Percentiles rank a stretch among this genome's conserved stretches.
phyloP scores from a whole-genome alignment of 2,888 invertebrate genomes.

The Drosophila setosimentum region DNA sequence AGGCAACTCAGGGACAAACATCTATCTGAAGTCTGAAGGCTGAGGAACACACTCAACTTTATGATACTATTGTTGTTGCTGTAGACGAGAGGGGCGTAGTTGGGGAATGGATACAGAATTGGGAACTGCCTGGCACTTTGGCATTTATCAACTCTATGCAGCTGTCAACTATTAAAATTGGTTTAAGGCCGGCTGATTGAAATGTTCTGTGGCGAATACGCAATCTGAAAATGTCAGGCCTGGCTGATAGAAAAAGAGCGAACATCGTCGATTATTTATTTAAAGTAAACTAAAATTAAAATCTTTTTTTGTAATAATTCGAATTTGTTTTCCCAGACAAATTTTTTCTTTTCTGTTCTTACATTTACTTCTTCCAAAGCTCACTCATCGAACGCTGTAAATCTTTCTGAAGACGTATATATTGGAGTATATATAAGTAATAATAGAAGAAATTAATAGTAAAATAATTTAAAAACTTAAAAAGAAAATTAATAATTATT shows the following conservation, averaged over 20 bases:
- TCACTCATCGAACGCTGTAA: fast-evolving
- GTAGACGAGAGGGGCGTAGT: no score
- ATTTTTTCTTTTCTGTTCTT: not conserved
- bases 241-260: not conserved
- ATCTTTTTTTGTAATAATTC: not conserved
- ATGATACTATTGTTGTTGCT: not conserved
- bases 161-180: conserved; percentile 70
- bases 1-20: conserved; percentile 37
- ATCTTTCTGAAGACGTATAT: not conserved
- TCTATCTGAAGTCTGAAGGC: conserved; percentile 28
- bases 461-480: not conserved
- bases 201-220: conserved; percentile 62
- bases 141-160: conserved; percentile 73
- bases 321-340: not conserved
- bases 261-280: not conserved
- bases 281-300: not conserved
- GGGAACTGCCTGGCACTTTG: conserved; percentile 64
- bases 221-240: conserved; percentile 50
- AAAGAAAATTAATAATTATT: not conserved
- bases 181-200: conserved; percentile 67
- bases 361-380: no score
- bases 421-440: not conserved
- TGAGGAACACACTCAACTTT: conserved; percentile 12
- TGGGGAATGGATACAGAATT: not conserved
- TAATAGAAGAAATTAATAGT: not conserved